Evolutionary conservation across 2,888 invertebrate species (phyloP).

Genomic region (Metopia argyrocephala): DNA sequence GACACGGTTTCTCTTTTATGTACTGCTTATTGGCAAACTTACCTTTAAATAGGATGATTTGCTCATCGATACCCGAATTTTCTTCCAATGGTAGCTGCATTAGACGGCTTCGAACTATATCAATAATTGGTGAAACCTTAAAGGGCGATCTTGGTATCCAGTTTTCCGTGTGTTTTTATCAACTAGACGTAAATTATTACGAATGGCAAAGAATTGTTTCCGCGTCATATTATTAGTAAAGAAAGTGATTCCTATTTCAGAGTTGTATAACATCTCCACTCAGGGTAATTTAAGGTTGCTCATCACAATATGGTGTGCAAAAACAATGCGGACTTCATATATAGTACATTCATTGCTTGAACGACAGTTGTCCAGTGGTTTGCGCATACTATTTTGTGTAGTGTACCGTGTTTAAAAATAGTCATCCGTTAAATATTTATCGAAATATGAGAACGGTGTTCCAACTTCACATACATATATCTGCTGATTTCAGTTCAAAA

Average conservation of each 20-base stretch:
- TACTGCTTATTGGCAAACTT: constrained; percentile 37
- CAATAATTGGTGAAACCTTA: constrained; percentile 29
- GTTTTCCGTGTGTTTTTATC: constrained; percentile 14
- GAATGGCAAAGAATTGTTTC: constrained; percentile 26
- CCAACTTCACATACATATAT: no score
- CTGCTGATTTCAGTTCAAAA: no score
- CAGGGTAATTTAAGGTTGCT: constrained; percentile 24
- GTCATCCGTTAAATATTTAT: no score
- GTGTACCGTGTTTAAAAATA: no score
- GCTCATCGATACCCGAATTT: constrained; percentile 29
- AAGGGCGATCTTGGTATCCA: constrained; percentile 29
- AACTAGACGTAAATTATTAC: constrained; percentile 35
- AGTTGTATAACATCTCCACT: constrained; percentile 39
- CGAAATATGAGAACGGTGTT: no score
- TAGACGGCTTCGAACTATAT: constrained; percentile 26
- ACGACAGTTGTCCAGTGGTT: constrained; percentile 24
- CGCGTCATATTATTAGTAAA: constrained; percentile 40
- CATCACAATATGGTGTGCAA: constrained; percentile 39
- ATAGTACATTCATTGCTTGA: constrained; percentile 39
- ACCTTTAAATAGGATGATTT: constrained; percentile 39
- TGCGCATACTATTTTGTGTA: constrained; percentile 25
- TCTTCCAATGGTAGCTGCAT: constrained; percentile 25
- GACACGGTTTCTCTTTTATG: constrained; percentile 54
- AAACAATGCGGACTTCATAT: constrained; percentile 36
- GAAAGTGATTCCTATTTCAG: constrained; percentile 26